Evolutionary conservation across 2,113 vertebrate genomes (phyloP).

Genomic region (Caracal caracal): DNA sequence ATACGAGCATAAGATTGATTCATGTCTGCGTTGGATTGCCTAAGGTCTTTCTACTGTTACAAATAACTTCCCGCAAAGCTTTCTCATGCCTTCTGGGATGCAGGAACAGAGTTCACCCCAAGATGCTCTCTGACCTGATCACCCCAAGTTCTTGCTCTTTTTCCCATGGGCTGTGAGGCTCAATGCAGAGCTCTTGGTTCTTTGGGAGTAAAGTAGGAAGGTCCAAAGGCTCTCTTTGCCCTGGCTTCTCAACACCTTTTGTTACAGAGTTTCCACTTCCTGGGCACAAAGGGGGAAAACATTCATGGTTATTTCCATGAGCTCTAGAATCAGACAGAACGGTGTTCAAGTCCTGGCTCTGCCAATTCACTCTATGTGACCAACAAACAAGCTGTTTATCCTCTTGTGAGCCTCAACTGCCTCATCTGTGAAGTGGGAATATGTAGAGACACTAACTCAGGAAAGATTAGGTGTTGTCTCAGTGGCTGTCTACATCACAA

Average conservation of each 20-base stretch:
- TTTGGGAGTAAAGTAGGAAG: background rate
- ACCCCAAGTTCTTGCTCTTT: background rate
- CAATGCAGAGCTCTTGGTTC: background rate
- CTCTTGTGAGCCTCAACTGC: background rate
- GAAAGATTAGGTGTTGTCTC: slow-evolving; percentile 40
- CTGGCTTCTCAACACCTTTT: background rate
- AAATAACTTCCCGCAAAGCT: slow-evolving; percentile 29
- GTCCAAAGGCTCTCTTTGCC: background rate
- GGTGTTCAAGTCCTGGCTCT: background rate
- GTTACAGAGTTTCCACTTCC: background rate
- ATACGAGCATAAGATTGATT: background rate
- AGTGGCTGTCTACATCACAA: background rate
- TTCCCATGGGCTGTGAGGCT: background rate
- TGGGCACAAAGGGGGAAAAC: fast-evolving
- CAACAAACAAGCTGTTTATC: background rate
- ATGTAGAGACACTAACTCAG: background rate
- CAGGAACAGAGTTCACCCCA: background rate
- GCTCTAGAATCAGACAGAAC: background rate
- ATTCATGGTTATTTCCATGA: background rate
- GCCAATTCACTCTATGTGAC: background rate
- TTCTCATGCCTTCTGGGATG: slow-evolving; percentile 45
- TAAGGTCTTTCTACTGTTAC: slow-evolving; percentile 36
- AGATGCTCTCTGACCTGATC: background rate
- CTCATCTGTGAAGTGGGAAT: slow-evolving; percentile 26
- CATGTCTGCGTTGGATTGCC: background rate